These are phyloP conservation scores for Morone chrysops DNA, from an alignment of 2,113 vertebrate genomes.

Conservation along the genomic window DNA sequence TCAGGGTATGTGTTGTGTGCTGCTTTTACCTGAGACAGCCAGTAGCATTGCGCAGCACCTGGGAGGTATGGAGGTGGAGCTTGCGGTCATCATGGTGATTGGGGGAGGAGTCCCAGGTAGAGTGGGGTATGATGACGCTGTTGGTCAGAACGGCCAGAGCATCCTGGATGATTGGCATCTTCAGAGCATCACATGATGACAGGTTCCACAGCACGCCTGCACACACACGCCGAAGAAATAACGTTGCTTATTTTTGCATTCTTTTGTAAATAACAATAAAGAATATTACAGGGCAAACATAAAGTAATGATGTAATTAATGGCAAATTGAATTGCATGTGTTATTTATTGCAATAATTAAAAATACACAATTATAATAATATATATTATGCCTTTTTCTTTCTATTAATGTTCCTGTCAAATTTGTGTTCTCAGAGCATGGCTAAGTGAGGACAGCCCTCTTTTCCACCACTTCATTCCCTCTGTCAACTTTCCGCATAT, in stretches of 20 bases:
- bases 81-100: slow-evolving; percentile 95
- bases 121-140: slow-evolving; percentile 97
- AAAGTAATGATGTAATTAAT: background rate
- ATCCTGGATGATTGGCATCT: slow-evolving; percentile 99
- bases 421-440: background rate
- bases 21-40: slow-evolving; percentile 95
- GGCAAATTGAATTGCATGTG: background rate
- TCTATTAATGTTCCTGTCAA: slow-evolving; percentile 1
- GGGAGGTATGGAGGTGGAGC: slow-evolving; percentile 96
- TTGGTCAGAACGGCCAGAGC: slow-evolving; percentile 97
- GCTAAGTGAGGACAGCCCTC: background rate
- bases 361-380: background rate
- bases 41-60: slow-evolving; percentile 98
- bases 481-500: background rate
- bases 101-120: slow-evolving; percentile 95
- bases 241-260: background rate
- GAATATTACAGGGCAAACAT: background rate
- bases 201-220: slow-evolving; percentile 98
- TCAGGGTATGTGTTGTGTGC: background rate
- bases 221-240: background rate
- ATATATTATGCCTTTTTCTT: background rate
- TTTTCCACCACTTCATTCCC: slow-evolving; percentile 1
- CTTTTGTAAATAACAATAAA: background rate
- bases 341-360: background rate
- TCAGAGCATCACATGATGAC: slow-evolving; percentile 97